Evolutionary conservation across 2,797 vertebrate species (phyloP).

Genomic region (Florisuga fusca): DNA sequence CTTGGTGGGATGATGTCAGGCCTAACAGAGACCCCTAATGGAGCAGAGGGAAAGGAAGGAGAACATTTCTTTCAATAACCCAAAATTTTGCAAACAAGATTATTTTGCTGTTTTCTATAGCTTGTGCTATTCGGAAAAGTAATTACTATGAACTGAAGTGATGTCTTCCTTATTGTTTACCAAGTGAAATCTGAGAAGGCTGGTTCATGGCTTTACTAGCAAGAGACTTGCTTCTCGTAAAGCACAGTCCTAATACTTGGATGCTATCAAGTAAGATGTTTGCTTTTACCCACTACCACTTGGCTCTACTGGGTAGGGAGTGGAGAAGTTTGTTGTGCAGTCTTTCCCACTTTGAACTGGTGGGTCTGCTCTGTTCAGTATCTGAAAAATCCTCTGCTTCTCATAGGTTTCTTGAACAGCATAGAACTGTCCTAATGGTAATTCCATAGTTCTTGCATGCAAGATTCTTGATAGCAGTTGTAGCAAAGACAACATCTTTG

Average conservation of each 20-base stretch:
- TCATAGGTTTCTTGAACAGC: background rate
- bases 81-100: background rate
- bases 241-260: background rate
- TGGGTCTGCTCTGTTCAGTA: background rate
- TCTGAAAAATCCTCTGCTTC: background rate
- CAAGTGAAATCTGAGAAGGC: background rate
- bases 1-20: background rate
- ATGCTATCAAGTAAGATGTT: background rate
- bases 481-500: background rate
- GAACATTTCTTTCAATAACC: background rate
- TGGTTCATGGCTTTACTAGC: background rate
- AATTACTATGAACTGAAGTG: background rate
- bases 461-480: background rate
- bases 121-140: background rate
- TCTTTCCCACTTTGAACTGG: background rate
- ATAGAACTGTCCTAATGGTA: background rate
- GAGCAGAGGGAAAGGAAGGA: background rate
- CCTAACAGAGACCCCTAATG: background rate
- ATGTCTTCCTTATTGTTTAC: background rate
- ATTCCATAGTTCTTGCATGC: background rate
- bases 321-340: background rate
- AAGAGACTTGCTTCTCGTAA: background rate
- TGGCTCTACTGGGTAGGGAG: background rate
- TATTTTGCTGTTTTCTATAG: background rate
- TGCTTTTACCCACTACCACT: background rate